Conservation (phyloP, 2,113 vertebrate genomes). For the Galeopterus variegatus region DNA sequence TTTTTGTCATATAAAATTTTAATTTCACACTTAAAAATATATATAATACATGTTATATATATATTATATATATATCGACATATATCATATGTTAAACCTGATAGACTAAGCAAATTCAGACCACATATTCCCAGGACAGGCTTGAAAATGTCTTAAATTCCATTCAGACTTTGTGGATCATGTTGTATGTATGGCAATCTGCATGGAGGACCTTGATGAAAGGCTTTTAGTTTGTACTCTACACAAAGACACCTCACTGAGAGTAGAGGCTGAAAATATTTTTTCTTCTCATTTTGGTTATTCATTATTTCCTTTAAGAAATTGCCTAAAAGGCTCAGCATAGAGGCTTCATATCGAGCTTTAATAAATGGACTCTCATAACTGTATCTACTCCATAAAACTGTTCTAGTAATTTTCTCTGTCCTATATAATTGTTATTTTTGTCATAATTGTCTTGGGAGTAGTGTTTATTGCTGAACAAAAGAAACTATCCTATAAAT, state of each 20-base stretch:
- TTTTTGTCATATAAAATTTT: neutral
- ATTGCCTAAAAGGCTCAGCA: neutral
- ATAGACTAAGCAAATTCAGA: neutral
- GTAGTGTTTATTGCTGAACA: slow-evolving; percentile 43
- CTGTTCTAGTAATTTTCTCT: neutral
- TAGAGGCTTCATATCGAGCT: neutral
- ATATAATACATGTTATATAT: neutral
- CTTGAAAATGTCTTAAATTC: neutral
- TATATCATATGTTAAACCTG: neutral
- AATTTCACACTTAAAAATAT: neutral
- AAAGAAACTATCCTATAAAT: slow-evolving; percentile 33
- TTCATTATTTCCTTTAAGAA: slow-evolving; percentile 47
- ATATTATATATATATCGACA: neutral
- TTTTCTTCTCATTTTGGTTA: neutral
- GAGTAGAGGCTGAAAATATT: neutral
- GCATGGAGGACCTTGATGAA: neutral
- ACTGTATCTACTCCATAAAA: slow-evolving; percentile 13
- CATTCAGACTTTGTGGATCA: neutral
- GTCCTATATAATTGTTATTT: slow-evolving; percentile 27
- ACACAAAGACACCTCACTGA: neutral
- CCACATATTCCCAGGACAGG: neutral
- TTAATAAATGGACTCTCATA: slow-evolving; percentile 9
- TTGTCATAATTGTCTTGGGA: slow-evolving; percentile 44
- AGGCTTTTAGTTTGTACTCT: neutral
- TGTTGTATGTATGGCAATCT: rapidly evolving